Evolutionary conservation across 2,113 vertebrate species (phyloP), one percentile per base, ranked within the genome.

Genomic region (Archilochus colubris): DNA sequence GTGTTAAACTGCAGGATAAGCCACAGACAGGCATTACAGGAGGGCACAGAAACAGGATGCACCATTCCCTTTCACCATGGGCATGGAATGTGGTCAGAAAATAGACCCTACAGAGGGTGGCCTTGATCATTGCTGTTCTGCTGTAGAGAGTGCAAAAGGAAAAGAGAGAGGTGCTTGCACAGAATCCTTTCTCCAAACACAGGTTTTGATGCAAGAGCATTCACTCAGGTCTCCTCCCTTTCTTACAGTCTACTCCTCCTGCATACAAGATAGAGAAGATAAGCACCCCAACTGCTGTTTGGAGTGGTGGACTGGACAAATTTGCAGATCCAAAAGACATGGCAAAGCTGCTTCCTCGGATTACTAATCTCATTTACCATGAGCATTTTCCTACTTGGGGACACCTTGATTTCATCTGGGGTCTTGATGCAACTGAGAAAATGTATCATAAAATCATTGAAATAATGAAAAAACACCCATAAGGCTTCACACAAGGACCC

Each of bases 401-500:
- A 46, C 98, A 98, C 0, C 93, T 98, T 12, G 98, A 98, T 82
- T 98, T 98, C 86, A 92, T 98, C 72, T 98, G 98, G 98, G 98
- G 98, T 12, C 68, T 98, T 68, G 98, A 98, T 51, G 98, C 98
- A 33, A 78, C 97, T 63, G 83, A 94, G 7, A 97, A 74, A 40
- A 48, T 98, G 94, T 98, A 98, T 90, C 5, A 6, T 14, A 97
- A 98, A 81, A 98, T 98, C 61, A 88, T 97, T 77, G 88, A 97
- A 61, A 43, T 98, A 70, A 92, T 98, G 85, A 86, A 44, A 78
- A 93, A 97, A 59, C 10, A 57, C 10, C 30, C 30, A 31, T 57
- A 31, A 57, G 31, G 10, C 3, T 19, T 31, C 31, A 61, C n/a
- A 33, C 9, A 36, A 23, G 10, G 24, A 68, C 78, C 23, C 59